phyloP scores from a whole-genome alignment of 2,113 vertebrate species.

The Hippocampus zosterae region DNA sequence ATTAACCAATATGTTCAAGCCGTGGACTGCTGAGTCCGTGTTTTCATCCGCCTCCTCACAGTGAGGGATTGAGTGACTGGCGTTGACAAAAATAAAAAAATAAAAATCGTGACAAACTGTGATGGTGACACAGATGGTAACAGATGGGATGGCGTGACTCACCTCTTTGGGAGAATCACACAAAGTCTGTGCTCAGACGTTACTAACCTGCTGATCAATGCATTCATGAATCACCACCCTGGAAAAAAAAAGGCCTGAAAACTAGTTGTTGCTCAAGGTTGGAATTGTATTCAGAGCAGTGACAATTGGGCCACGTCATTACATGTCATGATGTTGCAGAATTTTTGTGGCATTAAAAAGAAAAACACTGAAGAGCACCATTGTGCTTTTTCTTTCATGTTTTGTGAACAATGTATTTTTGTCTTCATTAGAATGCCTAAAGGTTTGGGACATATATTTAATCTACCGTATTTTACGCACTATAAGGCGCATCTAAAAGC shows the following conservation, averaged over 20 bases:
- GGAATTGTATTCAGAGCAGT: background rate
- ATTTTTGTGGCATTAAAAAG: background rate
- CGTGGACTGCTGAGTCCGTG: constrained; percentile 23
- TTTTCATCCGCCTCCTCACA: constrained; percentile 28
- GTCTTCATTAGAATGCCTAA: no score
- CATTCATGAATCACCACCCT: background rate
- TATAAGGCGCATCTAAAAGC: no score
- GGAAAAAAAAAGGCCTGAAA: background rate
- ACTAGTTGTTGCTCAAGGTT: constrained; percentile 14
- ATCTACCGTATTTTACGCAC: no score
- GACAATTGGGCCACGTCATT: background rate
- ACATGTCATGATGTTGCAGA: background rate
- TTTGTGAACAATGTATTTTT: background rate
- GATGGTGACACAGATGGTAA: constrained; percentile 7
- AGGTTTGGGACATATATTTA: no score
- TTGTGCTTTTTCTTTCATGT: background rate
- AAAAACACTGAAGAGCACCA: background rate
- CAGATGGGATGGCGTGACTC: constrained; percentile 39
- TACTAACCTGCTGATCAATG: constrained; percentile 9
- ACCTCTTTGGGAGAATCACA: constrained; percentile 21
- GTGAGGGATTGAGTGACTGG: constrained; percentile 19
- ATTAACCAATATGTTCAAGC: constrained; percentile 46
- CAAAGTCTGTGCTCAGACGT: background rate
- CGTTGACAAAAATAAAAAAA: constrained; percentile 14
- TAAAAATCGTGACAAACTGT: constrained; percentile 14